Base-by-base conservation (phyloP, 2,888 invertebrate species). In the Monochamus alternatus region DNA sequence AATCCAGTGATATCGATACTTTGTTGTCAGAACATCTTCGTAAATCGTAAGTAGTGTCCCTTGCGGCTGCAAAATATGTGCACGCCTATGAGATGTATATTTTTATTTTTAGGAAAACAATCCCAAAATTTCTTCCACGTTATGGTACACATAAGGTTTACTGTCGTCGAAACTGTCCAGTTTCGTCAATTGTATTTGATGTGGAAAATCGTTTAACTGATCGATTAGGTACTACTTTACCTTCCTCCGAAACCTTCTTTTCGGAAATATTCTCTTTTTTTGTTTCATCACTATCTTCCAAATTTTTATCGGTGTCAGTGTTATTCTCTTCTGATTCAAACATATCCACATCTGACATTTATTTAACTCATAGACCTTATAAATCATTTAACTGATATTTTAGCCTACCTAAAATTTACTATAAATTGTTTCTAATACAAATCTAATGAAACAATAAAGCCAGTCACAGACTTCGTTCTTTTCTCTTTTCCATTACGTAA, bases 81-180 rank as follows among this genome's bases (percentile, higher is more conserved):
- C 14, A 71, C 52, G 38, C 75, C 78, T 31, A 78, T 73, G 9
- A 66, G 14, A 32, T 76, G 76, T 44, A 74, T 75, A 12, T 71
- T 75, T 55, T 63, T 78, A 60, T 71, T 74, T 62, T 73, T 75
- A 0, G 74, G 72, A 1, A 69, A 59, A 63, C 22, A 51, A n/a
- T 70, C 59, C 38, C 14, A 73, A 58, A 8, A 75, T 31, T 55
- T 78, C 76, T 10, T 75, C 69, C 22, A 78, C 69, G n/a, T 55
- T 59, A 12, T 74, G 71, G 30, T 73, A 78, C 8, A 78, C 59
- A 22, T 74, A 78, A n/a, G 78, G 74, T 38, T 75, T 75, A 55
- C 75, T 78, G 5, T 68, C 63, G 10, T 72, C 32, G 12, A 32
- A 58, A 7, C 47, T 59, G 47, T 65, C 65, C 9, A 47, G 44